Conservation (phyloP, 2,888 invertebrate genomes). For the Eilema sororculum region DNA sequence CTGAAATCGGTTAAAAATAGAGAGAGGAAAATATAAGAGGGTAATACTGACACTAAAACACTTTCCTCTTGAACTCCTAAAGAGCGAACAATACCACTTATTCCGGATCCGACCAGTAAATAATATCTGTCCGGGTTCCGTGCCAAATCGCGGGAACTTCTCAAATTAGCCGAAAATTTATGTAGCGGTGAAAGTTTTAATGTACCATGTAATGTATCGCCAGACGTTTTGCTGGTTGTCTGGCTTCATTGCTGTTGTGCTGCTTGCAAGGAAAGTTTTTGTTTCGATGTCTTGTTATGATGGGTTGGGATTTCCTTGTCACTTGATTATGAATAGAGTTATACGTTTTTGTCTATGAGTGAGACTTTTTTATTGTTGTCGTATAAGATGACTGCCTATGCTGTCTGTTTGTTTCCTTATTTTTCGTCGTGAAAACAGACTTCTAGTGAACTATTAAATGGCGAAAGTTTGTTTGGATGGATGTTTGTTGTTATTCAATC, state of each 20-base stretch:
- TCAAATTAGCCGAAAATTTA: slow-evolving; percentile 71
- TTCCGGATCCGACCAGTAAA: slow-evolving; percentile 34
- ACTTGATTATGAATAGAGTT: neutral
- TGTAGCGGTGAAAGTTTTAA: slow-evolving; percentile 74
- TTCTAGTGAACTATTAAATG: neutral
- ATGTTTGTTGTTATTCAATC: neutral
- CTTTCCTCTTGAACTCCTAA: slow-evolving; percentile 12
- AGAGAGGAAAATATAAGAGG: neutral
- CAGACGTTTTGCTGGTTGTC: slow-evolving; percentile 50
- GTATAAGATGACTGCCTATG: neutral
- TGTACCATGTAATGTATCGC: slow-evolving; percentile 69
- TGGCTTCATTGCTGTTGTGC: slow-evolving; percentile 46
- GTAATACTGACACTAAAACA: slow-evolving; percentile 7
- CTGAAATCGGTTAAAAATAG: neutral
- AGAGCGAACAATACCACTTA: slow-evolving; percentile 20
- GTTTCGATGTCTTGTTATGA: slow-evolving; percentile 26
- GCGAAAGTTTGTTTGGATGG: neutral
- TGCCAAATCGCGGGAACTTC: slow-evolving; percentile 58
- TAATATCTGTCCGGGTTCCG: slow-evolving; percentile 37
- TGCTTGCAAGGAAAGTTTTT: slow-evolving; percentile 38
- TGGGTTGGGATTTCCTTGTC: slow-evolving; percentile 1
- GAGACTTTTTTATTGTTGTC: neutral
- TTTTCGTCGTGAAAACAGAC: neutral
- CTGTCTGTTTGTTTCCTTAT: neutral
- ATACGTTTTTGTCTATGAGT: neutral